These are phyloP conservation scores for Ichneumoninae sp. DNA, from an alignment of 2,888 invertebrate species.

Conservation along the genomic window DNA sequence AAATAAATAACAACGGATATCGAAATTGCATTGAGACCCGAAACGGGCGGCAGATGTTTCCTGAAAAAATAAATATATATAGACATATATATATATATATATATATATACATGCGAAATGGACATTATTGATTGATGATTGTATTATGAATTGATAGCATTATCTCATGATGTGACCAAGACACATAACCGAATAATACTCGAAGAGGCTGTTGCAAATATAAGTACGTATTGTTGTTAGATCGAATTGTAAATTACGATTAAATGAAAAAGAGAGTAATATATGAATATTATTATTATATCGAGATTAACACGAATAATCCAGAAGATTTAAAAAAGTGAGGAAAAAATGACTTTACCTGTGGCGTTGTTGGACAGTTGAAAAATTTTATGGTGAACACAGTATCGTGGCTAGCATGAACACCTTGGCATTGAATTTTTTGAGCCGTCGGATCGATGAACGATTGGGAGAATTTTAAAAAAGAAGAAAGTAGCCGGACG, in stretches of 20 bases:
- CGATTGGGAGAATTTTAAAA: slow-evolving; percentile 1
- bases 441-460: slow-evolving; percentile 8
- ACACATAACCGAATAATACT: slow-evolving; percentile 67
- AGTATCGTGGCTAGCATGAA: slow-evolving; percentile 43
- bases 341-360: slow-evolving; percentile 64
- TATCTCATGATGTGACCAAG: slow-evolving; percentile 62
- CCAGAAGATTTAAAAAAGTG: slow-evolving; percentile 61
- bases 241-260: slow-evolving; percentile 68
- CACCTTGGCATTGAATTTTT: slow-evolving; percentile 20
- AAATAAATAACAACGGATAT: neutral
- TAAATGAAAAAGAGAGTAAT: slow-evolving; percentile 61
- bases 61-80: neutral
- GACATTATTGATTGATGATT: slow-evolving; percentile 22
- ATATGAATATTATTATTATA: slow-evolving; percentile 66
- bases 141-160: slow-evolving; percentile 19
- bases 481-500: slow-evolving; percentile 40
- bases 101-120: slow-evolving; percentile 3
- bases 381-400: slow-evolving; percentile 77
- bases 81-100: neutral
- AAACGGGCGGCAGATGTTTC: neutral
- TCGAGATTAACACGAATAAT: slow-evolving; percentile 71
- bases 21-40: neutral
- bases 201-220: slow-evolving; percentile 70
- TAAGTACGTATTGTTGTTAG: slow-evolving; percentile 70
- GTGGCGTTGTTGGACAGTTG: slow-evolving; percentile 76